Evolutionary conservation across 2,797 vertebrate genomes (phyloP).

Genomic region (Rhinoraja longicauda): DNA sequence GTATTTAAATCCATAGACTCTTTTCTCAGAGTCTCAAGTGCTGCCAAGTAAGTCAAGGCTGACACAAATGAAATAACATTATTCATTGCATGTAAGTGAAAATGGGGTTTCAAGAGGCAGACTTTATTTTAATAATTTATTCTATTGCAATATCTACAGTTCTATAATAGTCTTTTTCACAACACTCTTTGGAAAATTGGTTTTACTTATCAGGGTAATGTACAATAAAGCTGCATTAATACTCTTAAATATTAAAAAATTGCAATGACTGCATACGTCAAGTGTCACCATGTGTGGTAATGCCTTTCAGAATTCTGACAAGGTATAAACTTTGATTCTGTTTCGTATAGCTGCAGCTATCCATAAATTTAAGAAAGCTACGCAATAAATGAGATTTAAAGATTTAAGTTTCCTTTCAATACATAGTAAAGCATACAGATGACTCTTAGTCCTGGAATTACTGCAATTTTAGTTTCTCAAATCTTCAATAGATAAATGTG

Average conservation of each 20-base stretch:
- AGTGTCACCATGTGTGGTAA: not conserved
- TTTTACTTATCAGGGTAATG: not conserved
- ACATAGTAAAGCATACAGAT: not conserved
- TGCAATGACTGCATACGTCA: not conserved
- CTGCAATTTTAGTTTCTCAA: not conserved
- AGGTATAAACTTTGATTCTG: not conserved
- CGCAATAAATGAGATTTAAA: not conserved
- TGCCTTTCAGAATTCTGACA: not conserved
- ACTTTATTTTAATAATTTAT: conserved; percentile 2
- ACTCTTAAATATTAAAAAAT: not conserved
- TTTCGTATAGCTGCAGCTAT: not conserved
- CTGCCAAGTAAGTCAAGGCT: too few relatives aligned
- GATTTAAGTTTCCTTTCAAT: not conserved
- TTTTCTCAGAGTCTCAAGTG: too few relatives aligned
- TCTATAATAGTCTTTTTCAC: not conserved
- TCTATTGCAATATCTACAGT: not conserved
- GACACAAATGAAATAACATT: not conserved
- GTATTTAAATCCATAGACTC: too few relatives aligned
- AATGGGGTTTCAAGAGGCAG: not conserved
- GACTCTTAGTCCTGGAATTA: not conserved
- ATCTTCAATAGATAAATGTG: not conserved
- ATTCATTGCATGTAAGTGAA: not conserved
- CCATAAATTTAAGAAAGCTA: not conserved
- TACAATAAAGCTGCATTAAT: not conserved
- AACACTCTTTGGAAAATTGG: not conserved